Evolutionary conservation across 2,113 vertebrate genomes (phyloP), one percentile per base, ranked within the genome.

Genomic region (Brachirus orientalis): DNA sequence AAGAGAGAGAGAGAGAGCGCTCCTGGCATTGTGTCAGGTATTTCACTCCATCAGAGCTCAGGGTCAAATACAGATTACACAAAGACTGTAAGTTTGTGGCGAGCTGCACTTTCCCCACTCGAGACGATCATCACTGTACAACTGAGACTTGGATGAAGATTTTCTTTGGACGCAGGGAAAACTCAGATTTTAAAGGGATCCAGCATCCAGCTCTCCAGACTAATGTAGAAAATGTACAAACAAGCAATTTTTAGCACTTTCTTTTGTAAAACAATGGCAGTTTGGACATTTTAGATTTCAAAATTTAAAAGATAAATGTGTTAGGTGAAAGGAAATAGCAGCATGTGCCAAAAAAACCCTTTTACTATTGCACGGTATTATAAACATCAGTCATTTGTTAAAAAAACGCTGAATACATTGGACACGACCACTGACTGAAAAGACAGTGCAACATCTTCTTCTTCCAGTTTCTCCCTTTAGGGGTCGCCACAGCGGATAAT

Each of bases 31-130:
- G 10, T 45, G 13, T 16, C 6, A 4, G 35, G 10, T n/a, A 41
- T 77, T 77, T 64, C 50, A 61, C 44, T 69, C 77, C n/a, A 28
- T 77, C 10, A 52, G 19, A 51, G 16, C 41, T 38, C 28, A 53
- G 52, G 55, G 62, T 72, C 36, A 58, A 45, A 13, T 9, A n/a
- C 40, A 56, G 38, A 71, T 63, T 14, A 60, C 20, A 54, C 36
- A 1, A 17, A 46, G 44, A 48, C 60, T 62, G 54, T 18, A 63
- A 50, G n/a, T 57, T 67, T 43, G 14, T 69, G 73, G 40, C n/a
- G 1, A 41, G n/a, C 33, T 35, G 9, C 40, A 46, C 4, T 13
- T 7, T 6, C n/a, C 5, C 17, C 35, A 18, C 20, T 18, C 20
- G 19, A 68, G 52, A 52, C 55, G 11, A 47, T 47, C 37, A 57